A percentile compares a stretch with the other conserved stretches of the same genome.
Evolutionary conservation across 2,797 vertebrate species (phyloP).

Genomic region (Gallinago stenura): DNA sequence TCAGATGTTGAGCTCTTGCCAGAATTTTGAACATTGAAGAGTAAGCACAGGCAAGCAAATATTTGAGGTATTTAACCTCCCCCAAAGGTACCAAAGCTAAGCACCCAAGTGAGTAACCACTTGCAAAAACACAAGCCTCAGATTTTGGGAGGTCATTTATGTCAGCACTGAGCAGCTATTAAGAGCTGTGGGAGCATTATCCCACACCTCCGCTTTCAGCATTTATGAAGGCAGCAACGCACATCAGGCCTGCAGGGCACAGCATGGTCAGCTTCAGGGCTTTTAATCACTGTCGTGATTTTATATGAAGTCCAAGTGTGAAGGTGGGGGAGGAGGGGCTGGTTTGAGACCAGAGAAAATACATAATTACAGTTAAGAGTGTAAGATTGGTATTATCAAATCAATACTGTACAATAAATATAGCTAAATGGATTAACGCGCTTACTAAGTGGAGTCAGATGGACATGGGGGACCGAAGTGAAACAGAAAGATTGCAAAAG

Average conservation of each 20-base stretch:
- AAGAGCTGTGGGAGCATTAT: not conserved
- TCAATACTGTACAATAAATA: not conserved
- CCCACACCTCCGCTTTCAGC: not conserved
- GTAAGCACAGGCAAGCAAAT: not conserved
- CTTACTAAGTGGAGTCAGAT: not conserved
- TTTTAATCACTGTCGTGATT: not conserved
- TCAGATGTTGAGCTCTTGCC: not conserved
- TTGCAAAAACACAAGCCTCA: not conserved
- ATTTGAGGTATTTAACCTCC: conserved; percentile 4
- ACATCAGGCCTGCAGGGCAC: not conserved
- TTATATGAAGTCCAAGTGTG: not conserved
- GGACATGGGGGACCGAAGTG: not conserved
- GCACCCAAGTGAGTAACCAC: not conserved
- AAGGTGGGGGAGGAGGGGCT: not conserved
- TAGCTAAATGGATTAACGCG: not conserved
- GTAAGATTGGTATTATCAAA: not conserved
- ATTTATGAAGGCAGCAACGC: not conserved
- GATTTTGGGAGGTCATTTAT: not conserved
- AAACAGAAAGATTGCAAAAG: not conserved
- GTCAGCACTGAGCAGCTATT: not conserved
- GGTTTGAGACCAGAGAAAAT: not conserved
- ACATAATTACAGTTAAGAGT: not conserved
- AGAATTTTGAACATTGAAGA: not conserved
- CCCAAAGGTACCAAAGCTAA: not conserved
- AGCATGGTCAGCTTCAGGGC: not conserved